phyloP scores from a whole-genome alignment of 2,113 vertebrate genomes.

The Sylvilagus bachmani region DNA sequence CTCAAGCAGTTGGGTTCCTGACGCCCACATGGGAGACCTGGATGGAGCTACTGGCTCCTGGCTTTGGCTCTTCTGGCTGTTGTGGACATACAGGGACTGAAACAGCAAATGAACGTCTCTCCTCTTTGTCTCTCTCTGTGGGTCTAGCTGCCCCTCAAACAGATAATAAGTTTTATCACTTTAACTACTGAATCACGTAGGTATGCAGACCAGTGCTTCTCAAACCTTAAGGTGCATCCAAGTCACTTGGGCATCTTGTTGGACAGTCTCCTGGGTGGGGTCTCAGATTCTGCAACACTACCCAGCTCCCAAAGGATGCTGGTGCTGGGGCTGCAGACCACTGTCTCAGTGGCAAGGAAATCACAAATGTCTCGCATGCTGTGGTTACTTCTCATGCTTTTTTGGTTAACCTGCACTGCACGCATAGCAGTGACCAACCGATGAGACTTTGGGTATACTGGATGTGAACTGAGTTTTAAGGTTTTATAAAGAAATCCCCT shows the following conservation, averaged over 20 bases:
- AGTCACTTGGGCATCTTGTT: neutral
- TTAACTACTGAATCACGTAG: neutral
- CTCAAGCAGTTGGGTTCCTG: too few relatives aligned
- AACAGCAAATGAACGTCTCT: too few relatives aligned
- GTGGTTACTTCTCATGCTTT: neutral
- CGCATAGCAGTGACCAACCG: neutral
- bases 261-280: neutral
- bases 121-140: too few relatives aligned
- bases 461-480: neutral
- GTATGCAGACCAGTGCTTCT: neutral
- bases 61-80: too few relatives aligned
- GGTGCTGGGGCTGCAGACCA: neutral
- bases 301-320: neutral
- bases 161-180: too few relatives aligned
- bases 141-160: too few relatives aligned
- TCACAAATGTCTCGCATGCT: accelerated
- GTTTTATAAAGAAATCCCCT: slow-evolving; percentile 17
- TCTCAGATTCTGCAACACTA: neutral
- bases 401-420: neutral
- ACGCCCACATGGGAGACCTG: too few relatives aligned
- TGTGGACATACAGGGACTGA: too few relatives aligned
- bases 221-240: neutral
- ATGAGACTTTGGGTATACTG: neutral
- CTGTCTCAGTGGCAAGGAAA: neutral
- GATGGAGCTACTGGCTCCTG: too few relatives aligned